Evolutionary conservation across 2,113 vertebrate genomes (phyloP), one percentile per base, ranked within the genome.

Genomic region (Poeciliopsis turrubarensis): DNA sequence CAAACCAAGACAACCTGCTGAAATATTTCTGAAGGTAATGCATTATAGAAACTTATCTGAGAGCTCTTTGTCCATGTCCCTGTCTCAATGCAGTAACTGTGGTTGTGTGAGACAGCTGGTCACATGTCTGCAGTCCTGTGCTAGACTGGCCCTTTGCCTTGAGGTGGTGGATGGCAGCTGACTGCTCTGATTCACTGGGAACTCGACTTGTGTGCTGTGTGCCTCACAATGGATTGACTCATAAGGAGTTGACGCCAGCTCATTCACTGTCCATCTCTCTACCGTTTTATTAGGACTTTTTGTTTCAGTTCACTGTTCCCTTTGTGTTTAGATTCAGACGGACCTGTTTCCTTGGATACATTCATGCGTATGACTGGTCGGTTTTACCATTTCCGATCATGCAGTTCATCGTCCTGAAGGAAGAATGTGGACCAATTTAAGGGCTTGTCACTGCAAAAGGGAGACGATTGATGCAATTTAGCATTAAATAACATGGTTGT

Each of bases 111-210:
- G 81, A 65, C 87, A 79, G 80, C 83, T 64, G 86, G 89, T 92
- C 92, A 91, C 91, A 89, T 92, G 93, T 86, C 85, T 84, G 81
- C 61, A 72, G 85, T 91, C 88, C 89, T 89, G 89, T 66, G 68
- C 89, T 86, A 75, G 81, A 84, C 85, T 91, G 91, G 79, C 89
- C 82, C 84, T 54, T 77, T 63, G 86, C 80, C 89, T 89, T 83
- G 87, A 90, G 80, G 67, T 87, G 88, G 90, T 88, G 90, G 79
- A 87, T 70, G 89, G 89, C 92, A 91, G 92, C 86, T 12, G 26
- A 90, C 86, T 89, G 84, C 84, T 39, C 27, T 54, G 83, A 87
- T 92, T 91, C 82, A 85, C 88, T 29, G 0, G 1, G 1, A 77
- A 6, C 60, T 86, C 78, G 34, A 75, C 81, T 86, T 73, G 79